Conservation (phyloP, 2,888 invertebrate genomes). For the Drosophila ustulata region DNA sequence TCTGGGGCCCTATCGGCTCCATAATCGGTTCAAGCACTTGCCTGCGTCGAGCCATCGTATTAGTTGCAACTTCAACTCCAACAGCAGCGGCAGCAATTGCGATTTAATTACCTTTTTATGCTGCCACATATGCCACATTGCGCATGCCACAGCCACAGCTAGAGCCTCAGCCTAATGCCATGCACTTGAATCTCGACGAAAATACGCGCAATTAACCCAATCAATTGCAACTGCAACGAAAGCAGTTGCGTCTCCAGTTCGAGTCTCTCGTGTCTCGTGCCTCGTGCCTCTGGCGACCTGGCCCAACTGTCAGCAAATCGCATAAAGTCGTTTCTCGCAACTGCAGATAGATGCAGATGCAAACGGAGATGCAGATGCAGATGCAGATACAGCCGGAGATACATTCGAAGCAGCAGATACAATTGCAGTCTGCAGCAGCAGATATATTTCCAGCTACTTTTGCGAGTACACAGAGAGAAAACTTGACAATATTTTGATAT, state of each 20-base stretch:
- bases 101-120: conserved; percentile 51
- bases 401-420: neutral
- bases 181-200: conserved; percentile 45
- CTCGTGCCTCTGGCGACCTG: conserved; percentile 11
- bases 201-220: conserved; percentile 60
- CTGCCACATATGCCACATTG: conserved; percentile 6
- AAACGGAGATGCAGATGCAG: conserved; percentile 13
- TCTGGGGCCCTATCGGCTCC: conserved; percentile 23
- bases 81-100: conserved; percentile 46
- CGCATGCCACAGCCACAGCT: conserved; percentile 42
- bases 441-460: no score
- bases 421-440: neutral
- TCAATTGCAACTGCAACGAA: conserved; percentile 36
- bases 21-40: conserved; percentile 44
- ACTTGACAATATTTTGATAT: no score
- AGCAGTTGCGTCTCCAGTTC: neutral
- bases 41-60: conserved; percentile 19
- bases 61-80: conserved; percentile 33
- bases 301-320: conserved; percentile 62
- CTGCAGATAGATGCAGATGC: conserved; percentile 30
- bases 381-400: neutral
- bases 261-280: conserved; percentile 9
- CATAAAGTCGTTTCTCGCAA: conserved; percentile 72
- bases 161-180: conserved; percentile 43
- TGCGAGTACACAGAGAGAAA: no score